These are phyloP conservation scores for Harpalus rubripes DNA, from an alignment of 2,888 invertebrate species.

Conservation along the genomic window DNA sequence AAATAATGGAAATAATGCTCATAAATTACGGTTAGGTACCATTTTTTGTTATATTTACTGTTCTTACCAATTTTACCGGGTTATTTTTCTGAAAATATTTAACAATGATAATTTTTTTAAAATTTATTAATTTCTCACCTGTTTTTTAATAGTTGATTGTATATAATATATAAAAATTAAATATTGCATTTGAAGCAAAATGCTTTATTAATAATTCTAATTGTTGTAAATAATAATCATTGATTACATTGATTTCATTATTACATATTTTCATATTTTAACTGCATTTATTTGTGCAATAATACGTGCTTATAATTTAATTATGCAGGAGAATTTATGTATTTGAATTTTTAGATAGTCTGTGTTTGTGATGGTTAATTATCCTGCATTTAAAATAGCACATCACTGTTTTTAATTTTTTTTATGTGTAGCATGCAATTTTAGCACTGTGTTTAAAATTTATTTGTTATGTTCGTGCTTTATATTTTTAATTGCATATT, in stretches of 20 bases:
- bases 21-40: too few relatives aligned
- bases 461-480: constrained; percentile 45
- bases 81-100: too few relatives aligned
- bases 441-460: constrained; percentile 44
- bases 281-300: neutral
- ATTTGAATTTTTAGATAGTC: neutral
- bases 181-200: too few relatives aligned
- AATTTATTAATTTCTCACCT: too few relatives aligned
- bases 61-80: too few relatives aligned
- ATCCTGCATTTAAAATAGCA: constrained; percentile 24
- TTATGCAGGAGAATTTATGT: constrained; percentile 8
- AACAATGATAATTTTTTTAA: too few relatives aligned
- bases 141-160: too few relatives aligned
- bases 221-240: neutral
- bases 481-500: constrained; percentile 34
- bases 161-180: too few relatives aligned
- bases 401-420: neutral
- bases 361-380: neutral
- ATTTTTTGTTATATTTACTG: too few relatives aligned
- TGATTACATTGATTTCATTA: constrained; percentile 7
- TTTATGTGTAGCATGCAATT: constrained; percentile 65
- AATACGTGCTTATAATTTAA: constrained; percentile 23
- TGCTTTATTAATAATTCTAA: neutral
- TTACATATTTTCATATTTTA: constrained; percentile 34
- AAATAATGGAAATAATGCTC: too few relatives aligned